These are phyloP conservation scores for Coleophora deauratella DNA, from an alignment of 2,888 invertebrate genomes.

Conservation along the genomic window DNA sequence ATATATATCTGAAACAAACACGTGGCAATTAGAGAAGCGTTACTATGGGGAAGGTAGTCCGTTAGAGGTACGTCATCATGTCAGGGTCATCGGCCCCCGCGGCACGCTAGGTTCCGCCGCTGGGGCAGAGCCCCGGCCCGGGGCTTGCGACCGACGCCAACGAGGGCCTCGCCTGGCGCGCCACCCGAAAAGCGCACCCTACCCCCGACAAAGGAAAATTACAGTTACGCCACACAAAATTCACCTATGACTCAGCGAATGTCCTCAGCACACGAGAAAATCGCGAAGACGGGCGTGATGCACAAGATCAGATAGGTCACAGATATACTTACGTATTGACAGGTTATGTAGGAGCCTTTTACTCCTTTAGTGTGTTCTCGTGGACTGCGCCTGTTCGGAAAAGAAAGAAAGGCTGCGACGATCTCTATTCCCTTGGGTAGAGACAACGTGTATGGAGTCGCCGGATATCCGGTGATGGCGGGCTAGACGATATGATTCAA, in stretches of 20 bases:
- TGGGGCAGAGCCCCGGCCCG: slow-evolving; percentile 17
- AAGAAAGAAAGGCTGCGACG: slow-evolving; percentile 68
- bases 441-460: slow-evolving; percentile 68
- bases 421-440: slow-evolving; percentile 61
- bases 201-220: slow-evolving; percentile 28
- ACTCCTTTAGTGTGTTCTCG: slow-evolving; percentile 73
- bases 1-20: slow-evolving; percentile 84
- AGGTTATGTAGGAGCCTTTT: slow-evolving; percentile 75
- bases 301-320: slow-evolving; percentile 28
- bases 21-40: slow-evolving; percentile 57
- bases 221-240: slow-evolving; percentile 8
- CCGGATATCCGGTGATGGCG: slow-evolving; percentile 62
- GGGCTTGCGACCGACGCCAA: slow-evolving; percentile 16
- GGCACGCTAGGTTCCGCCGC: slow-evolving; percentile 28
- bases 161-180: slow-evolving; percentile 29
- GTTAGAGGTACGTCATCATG: slow-evolving; percentile 21
- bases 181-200: slow-evolving; percentile 32
- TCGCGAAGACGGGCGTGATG: slow-evolving; percentile 28
- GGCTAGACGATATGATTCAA: slow-evolving; percentile 38
- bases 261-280: slow-evolving; percentile 18
- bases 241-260: slow-evolving; percentile 33
- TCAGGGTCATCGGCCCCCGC: slow-evolving; percentile 56
- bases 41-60: slow-evolving; percentile 32
- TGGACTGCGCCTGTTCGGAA: slow-evolving; percentile 74
- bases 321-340: slow-evolving; percentile 68